phyloP scores from a whole-genome alignment of 2,888 invertebrate genomes.

The Calliphora vomitoria region DNA sequence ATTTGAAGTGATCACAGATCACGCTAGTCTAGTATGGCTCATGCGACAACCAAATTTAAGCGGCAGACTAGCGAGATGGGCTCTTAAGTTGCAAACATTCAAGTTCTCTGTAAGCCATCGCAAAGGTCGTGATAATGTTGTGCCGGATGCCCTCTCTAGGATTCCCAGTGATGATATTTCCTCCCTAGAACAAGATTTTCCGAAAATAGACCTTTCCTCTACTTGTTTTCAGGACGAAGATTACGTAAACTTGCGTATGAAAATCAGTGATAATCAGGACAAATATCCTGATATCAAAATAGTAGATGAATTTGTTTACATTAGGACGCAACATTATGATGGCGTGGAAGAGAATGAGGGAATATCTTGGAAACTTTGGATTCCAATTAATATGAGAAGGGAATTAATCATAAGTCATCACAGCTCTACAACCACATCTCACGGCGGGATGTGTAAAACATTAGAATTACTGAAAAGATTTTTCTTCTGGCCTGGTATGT shows the following conservation, averaged over 20 bases:
- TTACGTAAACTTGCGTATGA: conserved; percentile 44
- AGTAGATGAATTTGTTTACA: conserved; percentile 40
- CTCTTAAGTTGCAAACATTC: conserved; percentile 33
- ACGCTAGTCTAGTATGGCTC: conserved; percentile 75
- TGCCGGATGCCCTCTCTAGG: conserved; percentile 77
- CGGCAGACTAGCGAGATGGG: conserved; percentile 77
- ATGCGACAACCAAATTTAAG: conserved; percentile 76
- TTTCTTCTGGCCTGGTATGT: conserved; percentile 51
- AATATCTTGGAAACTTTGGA: conserved; percentile 15
- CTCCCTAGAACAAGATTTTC: not conserved
- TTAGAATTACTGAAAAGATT: conserved; percentile 22
- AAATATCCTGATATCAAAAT: conserved; percentile 52
- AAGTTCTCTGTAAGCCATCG: conserved; percentile 74
- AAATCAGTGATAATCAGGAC: conserved; percentile 16
- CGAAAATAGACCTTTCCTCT: conserved; percentile 55
- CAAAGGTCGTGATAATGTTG: conserved; percentile 75
- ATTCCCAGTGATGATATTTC: conserved; percentile 44
- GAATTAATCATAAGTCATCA: not conserved
- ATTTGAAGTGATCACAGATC: conserved; percentile 60
- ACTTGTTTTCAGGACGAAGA: conserved; percentile 46
- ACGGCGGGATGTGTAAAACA: conserved; percentile 40
- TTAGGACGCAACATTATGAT: not conserved
- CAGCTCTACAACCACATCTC: not conserved
- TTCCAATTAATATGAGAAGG: not conserved
- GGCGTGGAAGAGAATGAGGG: not conserved